Evolutionary conservation across 2,888 invertebrate species (phyloP), one percentile per base, ranked within the genome.

Genomic region (Cotesia congregata): DNA sequence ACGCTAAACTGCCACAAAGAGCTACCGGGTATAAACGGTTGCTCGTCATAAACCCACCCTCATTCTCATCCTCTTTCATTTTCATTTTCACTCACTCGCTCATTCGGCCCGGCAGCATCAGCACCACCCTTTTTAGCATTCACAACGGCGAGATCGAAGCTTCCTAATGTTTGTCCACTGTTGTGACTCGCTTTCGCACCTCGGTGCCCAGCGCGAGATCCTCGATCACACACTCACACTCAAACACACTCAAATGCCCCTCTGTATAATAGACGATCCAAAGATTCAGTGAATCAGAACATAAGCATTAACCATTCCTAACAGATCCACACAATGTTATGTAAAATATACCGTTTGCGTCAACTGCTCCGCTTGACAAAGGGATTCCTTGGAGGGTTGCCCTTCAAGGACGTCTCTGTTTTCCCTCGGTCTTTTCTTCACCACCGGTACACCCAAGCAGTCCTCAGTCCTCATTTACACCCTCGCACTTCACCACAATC

Each of bases 1-100:
- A 87, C 87, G 87, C 85, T 87, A 86, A 88, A 88, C 86, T 84
- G 85, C 82, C 86, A 87, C 88, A 88, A 88, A 88, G 88, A 85
- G 85, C 65, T 38, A 30, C 79, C 81, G 81, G 71, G 80, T 79
- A 81, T 80, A 82, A 79, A 79, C 79, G 81, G 75, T 75, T 40
- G 39, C 70, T 73, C 65, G 30, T 68, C 69, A 69, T 74, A 60
- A 62, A 69, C 62, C 60, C 73, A 64, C 30, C 73, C 73, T 77
- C 74, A 61, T 70, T 60, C 20, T 9, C 50, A 50, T 12, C 50
- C 50, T 12, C 50, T 50, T 50, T 20, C 68, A 64, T 30, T 39
- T 41, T 40, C 17, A 20, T 59, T 64, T 59, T 59, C 62, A 71
- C 50, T 41, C 59, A 77, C 67, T 60, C 73, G 75, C 64, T 69